Base-by-base conservation (phyloP, 2,797 vertebrate species). In the Poecilia gillii region DNA sequence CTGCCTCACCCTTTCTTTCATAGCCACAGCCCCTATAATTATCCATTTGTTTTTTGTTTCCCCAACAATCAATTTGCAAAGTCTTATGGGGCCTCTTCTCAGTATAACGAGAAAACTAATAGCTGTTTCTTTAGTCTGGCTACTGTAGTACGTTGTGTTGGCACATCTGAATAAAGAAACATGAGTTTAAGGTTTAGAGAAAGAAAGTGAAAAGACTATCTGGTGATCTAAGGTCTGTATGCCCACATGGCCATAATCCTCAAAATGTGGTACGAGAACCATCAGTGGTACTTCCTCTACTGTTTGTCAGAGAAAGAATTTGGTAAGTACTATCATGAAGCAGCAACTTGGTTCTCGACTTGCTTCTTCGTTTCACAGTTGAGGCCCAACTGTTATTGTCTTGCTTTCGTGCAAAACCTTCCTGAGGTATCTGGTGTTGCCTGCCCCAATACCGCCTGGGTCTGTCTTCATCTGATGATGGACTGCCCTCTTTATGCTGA, bases 1-100 rank as follows among this genome's bases (percentile, higher is more conserved):
- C 33, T 31, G 41, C 75, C 39, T 80, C 74, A 72, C 78, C 51
- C 83, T 13, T 74, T n/a, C 79, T 83, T 88, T 84, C 62, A 82
- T 62, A 16, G 18, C 33, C 18, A 23, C 9, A 0, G 4, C 3
- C 20, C 16, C 6, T 18, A 20, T 36, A 64, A 36, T 20, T 36
- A 64, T 14, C 9, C 66, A 41, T 41, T 36, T 41, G 20, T 68
- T 39, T 25, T 39, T 68, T 68, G 66, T 68, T 41, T 68, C 66
- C 7, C 39, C 23, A n/a, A 57, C 12, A 74, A 3, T 28, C 1
- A 18, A 73, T 70, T 49, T 76, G 62, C 59, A 83, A 71, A 81
- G 59, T 43, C 80, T 82, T 78, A 66, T 73, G 47, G 59, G 80
- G 55, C 12, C 73, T 73, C n/a, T 80, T 74, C 74, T 51, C 46